phyloP scores from a whole-genome alignment of 2,113 vertebrate species.

The Microcebus tavaratra region DNA sequence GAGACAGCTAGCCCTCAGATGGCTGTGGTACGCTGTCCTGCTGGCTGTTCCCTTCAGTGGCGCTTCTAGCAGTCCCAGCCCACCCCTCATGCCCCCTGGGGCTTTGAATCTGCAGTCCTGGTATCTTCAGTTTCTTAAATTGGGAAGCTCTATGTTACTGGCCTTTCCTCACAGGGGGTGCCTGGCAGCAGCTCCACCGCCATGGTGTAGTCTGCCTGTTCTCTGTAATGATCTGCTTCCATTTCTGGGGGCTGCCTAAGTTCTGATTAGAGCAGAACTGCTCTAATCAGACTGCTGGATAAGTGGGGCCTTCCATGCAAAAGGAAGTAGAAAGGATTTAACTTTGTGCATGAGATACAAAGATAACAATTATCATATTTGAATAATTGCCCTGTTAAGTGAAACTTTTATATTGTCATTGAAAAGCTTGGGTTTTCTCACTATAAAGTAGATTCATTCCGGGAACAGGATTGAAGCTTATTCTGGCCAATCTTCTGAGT shows the following conservation, averaged over 20 bases:
- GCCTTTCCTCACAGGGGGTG: neutral
- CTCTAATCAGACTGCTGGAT: neutral
- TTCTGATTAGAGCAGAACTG: neutral
- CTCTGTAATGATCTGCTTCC: neutral
- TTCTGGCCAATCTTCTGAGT: neutral
- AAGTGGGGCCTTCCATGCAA: neutral
- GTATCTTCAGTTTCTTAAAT: neutral
- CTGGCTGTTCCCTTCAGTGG: neutral
- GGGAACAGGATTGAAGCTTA: neutral
- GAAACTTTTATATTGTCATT: neutral
- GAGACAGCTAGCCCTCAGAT: neutral
- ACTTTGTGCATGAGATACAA: neutral
- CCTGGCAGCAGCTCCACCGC: neutral
- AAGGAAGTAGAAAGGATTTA: slow-evolving; percentile 25
- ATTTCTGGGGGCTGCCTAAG: neutral
- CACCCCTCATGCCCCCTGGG: too few species aligned
- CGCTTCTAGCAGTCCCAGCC: neutral
- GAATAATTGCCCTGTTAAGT: neutral
- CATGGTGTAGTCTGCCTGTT: neutral
- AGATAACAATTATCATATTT: neutral
- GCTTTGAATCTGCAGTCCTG: neutral
- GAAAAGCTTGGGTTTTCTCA: neutral
- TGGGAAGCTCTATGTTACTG: neutral
- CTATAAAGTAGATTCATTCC: neutral
- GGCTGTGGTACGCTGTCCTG: neutral